A percentile compares a stretch with the other conserved stretches of the same genome.
phyloP scores from a whole-genome alignment of 92 coral and sea anemone species.

The Anthopleura xanthogrammica region DNA sequence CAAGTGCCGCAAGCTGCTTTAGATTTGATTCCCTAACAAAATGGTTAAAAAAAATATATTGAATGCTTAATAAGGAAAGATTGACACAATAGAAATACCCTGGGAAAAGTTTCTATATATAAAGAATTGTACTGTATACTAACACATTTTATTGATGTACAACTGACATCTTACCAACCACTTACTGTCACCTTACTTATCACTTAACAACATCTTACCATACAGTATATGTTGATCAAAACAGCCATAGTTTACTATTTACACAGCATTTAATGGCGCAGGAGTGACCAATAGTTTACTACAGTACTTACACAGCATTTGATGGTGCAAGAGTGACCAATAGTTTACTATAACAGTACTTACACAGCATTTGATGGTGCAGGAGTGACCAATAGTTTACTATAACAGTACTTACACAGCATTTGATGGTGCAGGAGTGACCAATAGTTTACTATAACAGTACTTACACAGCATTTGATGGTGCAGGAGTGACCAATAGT shows the following conservation, averaged over 20 bases:
- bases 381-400: slow-evolving; percentile 62
- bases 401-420: slow-evolving; percentile 87
- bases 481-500: slow-evolving; percentile 55
- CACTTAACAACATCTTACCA: too few relatives aligned
- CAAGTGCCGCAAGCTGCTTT: slow-evolving; percentile 93
- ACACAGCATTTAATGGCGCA: slow-evolving; percentile 43
- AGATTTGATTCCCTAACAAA: slow-evolving; percentile 78
- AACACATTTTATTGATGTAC: too few relatives aligned
- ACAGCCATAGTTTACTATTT: background rate
- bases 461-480: slow-evolving; percentile 22
- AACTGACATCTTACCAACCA: background rate
- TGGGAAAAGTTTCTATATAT: too few relatives aligned
- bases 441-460: slow-evolving; percentile 55
- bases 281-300: slow-evolving; percentile 64
- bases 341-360: background rate
- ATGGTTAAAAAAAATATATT: slow-evolving; percentile 3
- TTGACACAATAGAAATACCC: too few relatives aligned
- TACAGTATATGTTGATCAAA: too few relatives aligned
- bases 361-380: slow-evolving; percentile 47
- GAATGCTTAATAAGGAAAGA: too few relatives aligned
- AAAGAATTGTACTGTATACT: too few relatives aligned
- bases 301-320: slow-evolving; percentile 79
- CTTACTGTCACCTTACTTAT: background rate
- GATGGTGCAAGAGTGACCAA: slow-evolving; percentile 74
- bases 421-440: slow-evolving; percentile 81